Conservation (phyloP, 2,888 invertebrate species). For the Agrochola macilenta region DNA sequence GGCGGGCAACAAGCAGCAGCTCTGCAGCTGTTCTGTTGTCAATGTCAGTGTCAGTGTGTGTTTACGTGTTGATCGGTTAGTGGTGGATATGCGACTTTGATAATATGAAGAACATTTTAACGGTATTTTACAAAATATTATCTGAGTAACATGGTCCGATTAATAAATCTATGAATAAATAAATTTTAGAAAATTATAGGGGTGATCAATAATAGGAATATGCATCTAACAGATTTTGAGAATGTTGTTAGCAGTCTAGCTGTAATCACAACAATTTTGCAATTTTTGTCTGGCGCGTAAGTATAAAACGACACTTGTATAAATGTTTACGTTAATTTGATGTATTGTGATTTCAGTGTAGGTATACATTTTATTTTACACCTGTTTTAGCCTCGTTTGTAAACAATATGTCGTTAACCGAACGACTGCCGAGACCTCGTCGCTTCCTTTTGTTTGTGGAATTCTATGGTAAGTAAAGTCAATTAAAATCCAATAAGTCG, state of each 20-base stretch:
- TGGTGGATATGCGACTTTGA: not conserved
- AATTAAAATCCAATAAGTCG: constrained; percentile 21
- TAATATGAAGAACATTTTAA: not conserved
- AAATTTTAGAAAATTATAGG: constrained; percentile 23
- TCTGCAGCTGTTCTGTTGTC: too few species aligned
- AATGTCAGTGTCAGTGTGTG: not conserved
- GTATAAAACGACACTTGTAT: constrained; percentile 74
- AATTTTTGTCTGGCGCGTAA: constrained; percentile 97
- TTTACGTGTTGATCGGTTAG: constrained; percentile 11
- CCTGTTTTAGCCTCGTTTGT: constrained; percentile 93
- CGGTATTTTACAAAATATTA: constrained; percentile 25
- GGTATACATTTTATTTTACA: constrained; percentile 17
- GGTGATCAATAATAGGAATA: constrained; percentile 47
- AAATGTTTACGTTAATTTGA: constrained; percentile 17
- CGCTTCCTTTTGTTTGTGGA: constrained; percentile 94
- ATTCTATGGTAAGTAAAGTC: constrained; percentile 92
- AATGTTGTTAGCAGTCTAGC: constrained; percentile 87
- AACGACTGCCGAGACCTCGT: constrained; percentile 94
- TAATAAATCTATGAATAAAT: constrained; percentile 6
- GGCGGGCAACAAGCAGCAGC: too few species aligned
- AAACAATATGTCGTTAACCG: constrained; percentile 93
- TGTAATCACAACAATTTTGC: constrained; percentile 94
- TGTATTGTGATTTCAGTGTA: constrained; percentile 17
- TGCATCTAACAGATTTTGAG: constrained; percentile 74
- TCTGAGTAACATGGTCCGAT: constrained; percentile 32